Base-by-base conservation (phyloP, 1,140 invertebrate genomes). In the Solenopsis fugax region DNA sequence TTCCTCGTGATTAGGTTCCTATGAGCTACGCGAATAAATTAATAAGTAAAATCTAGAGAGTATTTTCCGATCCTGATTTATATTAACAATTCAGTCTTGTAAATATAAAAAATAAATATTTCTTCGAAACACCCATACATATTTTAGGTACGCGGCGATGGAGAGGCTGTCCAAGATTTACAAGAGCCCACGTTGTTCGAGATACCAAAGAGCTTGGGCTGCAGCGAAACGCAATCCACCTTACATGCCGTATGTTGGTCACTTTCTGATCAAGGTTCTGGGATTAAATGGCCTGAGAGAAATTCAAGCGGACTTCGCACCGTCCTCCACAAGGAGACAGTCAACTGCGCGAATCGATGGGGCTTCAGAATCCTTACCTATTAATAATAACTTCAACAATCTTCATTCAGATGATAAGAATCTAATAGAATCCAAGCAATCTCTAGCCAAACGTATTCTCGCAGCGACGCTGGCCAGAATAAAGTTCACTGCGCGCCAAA, bases 91-190 rank as follows among this genome's bases (percentile, higher is more conserved):
- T 29, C 5, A 6, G 10, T 37, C 50, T 29, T n/a, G 4, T 34
- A 0, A 54, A 72, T 29, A 52, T 5, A 21, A 4, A 52, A 7
- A 9, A 41, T 34, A 52, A 5, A 54, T n/a, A 6, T 48, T 60
- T 37, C 18, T 1, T 18, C 62, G 13, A 75, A 0, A 37, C 2
- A 58, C 54, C 41, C n/a, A 16, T 41, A 21, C 1, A 50, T 12
- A 4, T 64, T 86, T 73, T 10, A 91, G 89, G 86, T 96, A 96
- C 87, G 93, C 95, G 92, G 94, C 89, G 62, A 95, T 95, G 93
- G 94, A 96, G 73, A 94, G 92, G 73, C 86, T 96, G 0, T 95
- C 95, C 86, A 94, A 93, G 87, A 86, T 95, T 41, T 96, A 95
- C 85, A 91, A 91, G 64, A 95, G 92, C 89, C 91, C 94, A 0